phyloP scores from a whole-genome alignment of 2,797 vertebrate species.

The Siniperca obscura region DNA sequence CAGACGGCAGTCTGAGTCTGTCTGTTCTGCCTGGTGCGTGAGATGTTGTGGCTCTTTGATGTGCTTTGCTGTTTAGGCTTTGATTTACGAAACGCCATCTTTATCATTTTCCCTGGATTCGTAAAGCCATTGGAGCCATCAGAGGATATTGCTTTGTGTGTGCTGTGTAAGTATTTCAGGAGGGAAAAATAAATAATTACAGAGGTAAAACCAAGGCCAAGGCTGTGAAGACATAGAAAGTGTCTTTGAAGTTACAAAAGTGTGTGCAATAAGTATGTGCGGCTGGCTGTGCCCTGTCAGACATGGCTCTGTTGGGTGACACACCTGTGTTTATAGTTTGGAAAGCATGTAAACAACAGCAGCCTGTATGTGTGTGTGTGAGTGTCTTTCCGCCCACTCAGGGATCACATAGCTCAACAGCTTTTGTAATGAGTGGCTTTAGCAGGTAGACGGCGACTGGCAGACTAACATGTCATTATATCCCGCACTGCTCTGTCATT shows the following conservation, averaged over 20 bases:
- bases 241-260: slow-evolving; percentile 59
- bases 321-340: slow-evolving; percentile 79
- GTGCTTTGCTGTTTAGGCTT: slow-evolving; percentile 63
- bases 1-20: slow-evolving; percentile 63
- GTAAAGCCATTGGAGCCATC: slow-evolving; percentile 51
- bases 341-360: slow-evolving; percentile 61
- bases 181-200: slow-evolving; percentile 47
- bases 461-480: slow-evolving; percentile 76
- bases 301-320: slow-evolving; percentile 59
- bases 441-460: slow-evolving; percentile 73
- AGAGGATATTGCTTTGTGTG: slow-evolving; percentile 27
- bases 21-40: slow-evolving; percentile 50
- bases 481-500: slow-evolving; percentile 73
- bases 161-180: slow-evolving; percentile 41
- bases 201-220: slow-evolving; percentile 61
- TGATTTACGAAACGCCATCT: slow-evolving; percentile 70
- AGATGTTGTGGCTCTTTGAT: slow-evolving; percentile 72
- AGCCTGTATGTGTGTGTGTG: slow-evolving; percentile 22
- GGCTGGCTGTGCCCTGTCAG: slow-evolving; percentile 48
- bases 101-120: slow-evolving; percentile 63
- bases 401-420: slow-evolving; percentile 65
- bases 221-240: slow-evolving; percentile 32
- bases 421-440: slow-evolving; percentile 76
- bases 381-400: slow-evolving; percentile 36
- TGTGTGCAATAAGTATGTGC: neutral